A percentile compares a stretch with the other conserved stretches of the same genome.
phyloP scores from a whole-genome alignment of 2,888 invertebrate genomes.

The Colletes collaris region DNA sequence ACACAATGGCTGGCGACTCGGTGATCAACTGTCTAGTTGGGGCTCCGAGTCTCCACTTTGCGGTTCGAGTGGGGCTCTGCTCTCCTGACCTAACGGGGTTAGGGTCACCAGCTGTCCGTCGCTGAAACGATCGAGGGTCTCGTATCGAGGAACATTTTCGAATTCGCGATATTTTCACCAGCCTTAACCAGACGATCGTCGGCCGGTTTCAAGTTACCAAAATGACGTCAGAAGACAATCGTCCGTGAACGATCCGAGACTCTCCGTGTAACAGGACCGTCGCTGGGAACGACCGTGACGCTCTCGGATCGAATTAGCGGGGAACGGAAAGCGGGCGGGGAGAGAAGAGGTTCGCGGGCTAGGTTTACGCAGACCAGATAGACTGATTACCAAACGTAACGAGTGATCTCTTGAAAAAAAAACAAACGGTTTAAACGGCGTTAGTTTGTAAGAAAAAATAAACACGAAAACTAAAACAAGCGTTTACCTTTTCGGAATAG shows the following conservation, averaged over 20 bases:
- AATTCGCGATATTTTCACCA: too few relatives aligned
- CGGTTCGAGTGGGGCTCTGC: conserved; percentile 55
- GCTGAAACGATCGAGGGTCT: background rate
- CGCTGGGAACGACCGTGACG: background rate
- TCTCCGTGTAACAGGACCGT: too few relatives aligned
- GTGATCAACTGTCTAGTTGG: conserved; percentile 34
- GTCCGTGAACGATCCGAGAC: too few relatives aligned
- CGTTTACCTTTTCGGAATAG: conserved; percentile 13
- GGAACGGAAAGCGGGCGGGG: conserved; percentile 16
- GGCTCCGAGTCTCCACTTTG: conserved; percentile 53
- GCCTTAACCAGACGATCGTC: too few relatives aligned
- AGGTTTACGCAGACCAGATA: conserved; percentile 75
- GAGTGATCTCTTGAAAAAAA: conserved; percentile 74
- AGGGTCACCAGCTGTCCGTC: conserved; percentile 5
- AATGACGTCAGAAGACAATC: too few relatives aligned
- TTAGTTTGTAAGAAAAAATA: conserved; percentile 59
- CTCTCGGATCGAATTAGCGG: conserved; percentile 24
- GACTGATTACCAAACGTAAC: conserved; percentile 78
- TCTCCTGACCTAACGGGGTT: conserved; percentile 33
- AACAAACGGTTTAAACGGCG: conserved; percentile 54
- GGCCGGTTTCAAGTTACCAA: too few relatives aligned
- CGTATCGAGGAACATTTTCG: background rate
- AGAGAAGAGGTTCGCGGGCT: conserved; percentile 52
- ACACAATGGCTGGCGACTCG: conserved; percentile 29
- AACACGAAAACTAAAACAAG: conserved; percentile 17